Conservation (phyloP, 2,113 vertebrate genomes). For the Nothobranchius kuhntae region DNA sequence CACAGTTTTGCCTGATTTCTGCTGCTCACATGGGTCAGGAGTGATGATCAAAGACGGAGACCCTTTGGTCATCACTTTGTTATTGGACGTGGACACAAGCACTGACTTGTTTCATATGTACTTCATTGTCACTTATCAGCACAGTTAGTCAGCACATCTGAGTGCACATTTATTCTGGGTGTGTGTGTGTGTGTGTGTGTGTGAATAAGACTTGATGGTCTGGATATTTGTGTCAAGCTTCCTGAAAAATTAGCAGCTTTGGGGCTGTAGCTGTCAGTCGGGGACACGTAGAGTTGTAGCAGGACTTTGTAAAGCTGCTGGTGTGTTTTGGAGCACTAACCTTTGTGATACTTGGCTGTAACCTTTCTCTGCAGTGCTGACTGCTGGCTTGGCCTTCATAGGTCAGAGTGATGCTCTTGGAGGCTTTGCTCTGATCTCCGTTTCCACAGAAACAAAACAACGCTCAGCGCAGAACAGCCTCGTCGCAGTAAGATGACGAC, state of each 20-base stretch:
- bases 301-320: background rate
- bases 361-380: conserved; percentile 46
- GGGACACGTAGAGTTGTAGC: background rate
- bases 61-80: background rate
- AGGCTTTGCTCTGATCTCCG: conserved; percentile 40
- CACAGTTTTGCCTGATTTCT: background rate
- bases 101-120: conserved; percentile 13
- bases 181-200: background rate
- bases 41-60: background rate
- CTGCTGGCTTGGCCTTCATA: conserved; percentile 56
- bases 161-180: background rate
- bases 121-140: background rate
- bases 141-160: background rate
- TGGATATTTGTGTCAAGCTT: conserved; percentile 30
- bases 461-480: conserved; percentile 3
- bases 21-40: background rate
- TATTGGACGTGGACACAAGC: background rate
- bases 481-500: conserved; percentile 65
- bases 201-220: background rate
- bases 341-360: conserved; percentile 5
- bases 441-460: conserved; percentile 44
- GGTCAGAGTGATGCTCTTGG: conserved; percentile 58
- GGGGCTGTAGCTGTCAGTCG: conserved; percentile 24
- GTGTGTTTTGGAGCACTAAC: background rate
- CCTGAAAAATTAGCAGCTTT: conserved; percentile 22